Base-by-base conservation (phyloP, 2,888 invertebrate genomes). In the Meiosimyza platycephala region DNA sequence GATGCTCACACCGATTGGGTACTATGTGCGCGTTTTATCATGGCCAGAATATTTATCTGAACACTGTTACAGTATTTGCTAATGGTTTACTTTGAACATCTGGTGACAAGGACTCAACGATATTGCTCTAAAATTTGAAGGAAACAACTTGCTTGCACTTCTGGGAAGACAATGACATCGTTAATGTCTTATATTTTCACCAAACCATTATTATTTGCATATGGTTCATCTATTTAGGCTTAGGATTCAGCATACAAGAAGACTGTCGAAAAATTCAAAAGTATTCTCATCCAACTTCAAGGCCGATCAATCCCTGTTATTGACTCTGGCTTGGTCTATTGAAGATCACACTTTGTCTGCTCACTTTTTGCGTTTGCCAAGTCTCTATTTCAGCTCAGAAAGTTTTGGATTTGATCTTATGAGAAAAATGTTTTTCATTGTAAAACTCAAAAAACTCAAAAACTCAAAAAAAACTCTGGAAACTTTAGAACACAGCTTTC, bases 201-300 rank as follows among this genome's bases (percentile, higher is more conserved):
- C 99, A 77, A 99, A 99, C 90, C 93, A 98, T 85, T 99, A 99
- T 86, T 99, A 99, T 99, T 91, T 99, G 99, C 99, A 28, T 98
- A 96, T 84, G 99, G 99, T 82, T 96, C 98, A 77, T 94, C 95
- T 81, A 98, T 99, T 88, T 98, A 98, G 90, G 98, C 99, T 87
- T 99, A 99, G 99, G 99, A 99, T 90, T 91, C 99, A 88, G 99
- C 99, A n/a, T n/a, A n/a, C n/a, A n/a, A n/a, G n/a, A n/a, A n/a
- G n/a, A n/a, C n/a, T n/a, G n/a, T n/a, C n/a, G n/a, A n/a, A n/a
- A n/a, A n/a, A n/a, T n/a, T n/a, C n/a, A n/a, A n/a, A n/a, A n/a
- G n/a, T n/a, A n/a, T n/a, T n/a, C n/a, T n/a, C n/a, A n/a, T n/a
- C n/a, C n/a, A n/a, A n/a, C n/a, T n/a, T n/a, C n/a, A n/a, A n/a